Evolutionary conservation across 1,140 invertebrate species (phyloP).

Genomic region (Lepidostoma basale): DNA sequence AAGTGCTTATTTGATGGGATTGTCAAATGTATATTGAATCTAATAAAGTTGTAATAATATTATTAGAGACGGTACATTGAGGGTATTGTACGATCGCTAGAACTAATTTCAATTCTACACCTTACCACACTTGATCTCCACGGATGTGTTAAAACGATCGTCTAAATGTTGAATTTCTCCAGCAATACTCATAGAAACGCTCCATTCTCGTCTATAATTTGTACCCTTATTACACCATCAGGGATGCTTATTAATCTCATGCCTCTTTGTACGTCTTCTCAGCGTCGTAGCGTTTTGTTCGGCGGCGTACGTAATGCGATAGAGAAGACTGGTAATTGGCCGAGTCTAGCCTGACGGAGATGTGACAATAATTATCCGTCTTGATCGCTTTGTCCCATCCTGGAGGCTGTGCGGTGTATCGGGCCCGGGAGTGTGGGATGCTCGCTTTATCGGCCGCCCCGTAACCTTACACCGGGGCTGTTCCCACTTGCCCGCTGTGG

Average conservation of each 20-base stretch:
- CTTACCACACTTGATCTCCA: neutral
- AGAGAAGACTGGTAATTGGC: conserved; percentile 11
- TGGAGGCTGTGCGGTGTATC: neutral
- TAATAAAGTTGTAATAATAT: no score
- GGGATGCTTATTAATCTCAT: conserved; percentile 8
- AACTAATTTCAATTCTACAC: neutral
- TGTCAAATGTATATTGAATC: no score
- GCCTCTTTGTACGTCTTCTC: conserved; percentile 1
- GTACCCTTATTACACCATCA: neutral
- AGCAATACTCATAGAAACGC: neutral
- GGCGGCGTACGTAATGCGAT: neutral
- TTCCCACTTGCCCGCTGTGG: no score
- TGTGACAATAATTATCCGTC: conserved; percentile 7
- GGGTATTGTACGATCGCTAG: no score
- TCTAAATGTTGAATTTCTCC: neutral
- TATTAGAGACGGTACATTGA: no score
- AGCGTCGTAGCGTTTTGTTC: neutral
- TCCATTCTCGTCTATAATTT: conserved; percentile 4
- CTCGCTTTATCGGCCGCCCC: no score
- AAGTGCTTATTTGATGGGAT: no score
- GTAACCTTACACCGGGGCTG: no score
- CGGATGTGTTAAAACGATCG: neutral
- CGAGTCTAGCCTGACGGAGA: neutral
- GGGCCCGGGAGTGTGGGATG: neutral
- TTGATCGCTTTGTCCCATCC: conserved; percentile 6